These are phyloP conservation scores for Clusia tigrina DNA, from an alignment of 2,888 invertebrate genomes.

Conservation along the genomic window DNA sequence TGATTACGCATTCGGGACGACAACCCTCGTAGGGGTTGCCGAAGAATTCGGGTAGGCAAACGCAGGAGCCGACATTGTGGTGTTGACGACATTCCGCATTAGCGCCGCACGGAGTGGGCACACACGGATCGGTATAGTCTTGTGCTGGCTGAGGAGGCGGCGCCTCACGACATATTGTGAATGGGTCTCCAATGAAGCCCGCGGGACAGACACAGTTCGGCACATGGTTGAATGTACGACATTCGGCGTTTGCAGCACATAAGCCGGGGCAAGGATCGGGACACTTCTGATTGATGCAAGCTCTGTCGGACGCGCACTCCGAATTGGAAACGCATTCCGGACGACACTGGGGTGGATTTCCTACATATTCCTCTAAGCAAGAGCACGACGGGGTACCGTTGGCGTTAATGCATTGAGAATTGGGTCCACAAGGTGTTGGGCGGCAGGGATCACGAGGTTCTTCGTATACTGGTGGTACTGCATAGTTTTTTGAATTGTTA, in stretches of 20 bases:
- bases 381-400: slow-evolving; percentile 76
- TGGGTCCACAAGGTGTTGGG: slow-evolving; percentile 75
- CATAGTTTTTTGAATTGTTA: too few species aligned
- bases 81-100: slow-evolving; percentile 72
- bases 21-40: slow-evolving; percentile 75
- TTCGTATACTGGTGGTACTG: slow-evolving; percentile 40
- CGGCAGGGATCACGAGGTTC: slow-evolving; percentile 65
- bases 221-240: slow-evolving; percentile 78
- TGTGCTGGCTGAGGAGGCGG: slow-evolving; percentile 33
- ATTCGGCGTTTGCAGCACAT: slow-evolving; percentile 76
- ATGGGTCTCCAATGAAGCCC: slow-evolving; percentile 77
- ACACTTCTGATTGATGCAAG: slow-evolving; percentile 80
- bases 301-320: slow-evolving; percentile 75
- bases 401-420: slow-evolving; percentile 74
- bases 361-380: slow-evolving; percentile 73
- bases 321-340: slow-evolving; percentile 78
- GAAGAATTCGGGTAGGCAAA: slow-evolving; percentile 73
- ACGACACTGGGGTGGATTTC: slow-evolving; percentile 76
- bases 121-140: slow-evolving; percentile 68
- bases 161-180: slow-evolving; percentile 68
- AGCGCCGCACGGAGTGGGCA: slow-evolving; percentile 78
- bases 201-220: slow-evolving; percentile 76
- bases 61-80: slow-evolving; percentile 75
- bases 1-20: slow-evolving; percentile 80
- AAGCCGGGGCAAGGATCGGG: slow-evolving; percentile 79